phyloP scores from a whole-genome alignment of 2,113 vertebrate species.

The Calidris pugnax region DNA sequence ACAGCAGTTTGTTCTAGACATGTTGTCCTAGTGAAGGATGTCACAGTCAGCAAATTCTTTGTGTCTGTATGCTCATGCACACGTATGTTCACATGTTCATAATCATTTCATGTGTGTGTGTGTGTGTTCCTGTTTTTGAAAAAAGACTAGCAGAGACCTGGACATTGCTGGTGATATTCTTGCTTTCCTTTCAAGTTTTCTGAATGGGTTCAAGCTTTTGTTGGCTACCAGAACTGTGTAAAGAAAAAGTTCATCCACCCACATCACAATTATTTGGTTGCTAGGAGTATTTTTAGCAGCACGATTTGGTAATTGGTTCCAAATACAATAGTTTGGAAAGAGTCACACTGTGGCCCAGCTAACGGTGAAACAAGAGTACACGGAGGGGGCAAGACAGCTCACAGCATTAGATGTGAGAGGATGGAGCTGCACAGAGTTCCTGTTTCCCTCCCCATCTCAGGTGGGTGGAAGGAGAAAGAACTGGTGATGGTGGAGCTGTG shows the following conservation, averaged over 20 bases:
- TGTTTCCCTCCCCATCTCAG: not conserved
- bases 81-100: not conserved
- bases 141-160: not conserved
- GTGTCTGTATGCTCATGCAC: not conserved
- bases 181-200: not conserved
- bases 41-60: not conserved
- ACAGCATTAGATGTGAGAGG: not conserved
- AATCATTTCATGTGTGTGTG: not conserved
- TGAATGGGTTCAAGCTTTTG: not conserved
- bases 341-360: not conserved
- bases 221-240: not conserved
- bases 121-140: not conserved
- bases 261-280: conserved; percentile 29
- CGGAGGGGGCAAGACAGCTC: not conserved
- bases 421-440: not conserved
- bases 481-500: not conserved
- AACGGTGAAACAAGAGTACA: not conserved
- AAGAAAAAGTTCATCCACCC: not conserved
- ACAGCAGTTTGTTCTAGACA: not conserved
- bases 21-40: not conserved
- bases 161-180: not conserved
- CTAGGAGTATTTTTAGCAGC: conserved; percentile 33
- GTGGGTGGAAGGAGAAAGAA: not conserved
- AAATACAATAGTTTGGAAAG: conserved; percentile 3
- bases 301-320: not conserved